These are phyloP conservation scores for Pelosia muscerda DNA, from an alignment of 2,888 invertebrate genomes.

Conservation along the genomic window DNA sequence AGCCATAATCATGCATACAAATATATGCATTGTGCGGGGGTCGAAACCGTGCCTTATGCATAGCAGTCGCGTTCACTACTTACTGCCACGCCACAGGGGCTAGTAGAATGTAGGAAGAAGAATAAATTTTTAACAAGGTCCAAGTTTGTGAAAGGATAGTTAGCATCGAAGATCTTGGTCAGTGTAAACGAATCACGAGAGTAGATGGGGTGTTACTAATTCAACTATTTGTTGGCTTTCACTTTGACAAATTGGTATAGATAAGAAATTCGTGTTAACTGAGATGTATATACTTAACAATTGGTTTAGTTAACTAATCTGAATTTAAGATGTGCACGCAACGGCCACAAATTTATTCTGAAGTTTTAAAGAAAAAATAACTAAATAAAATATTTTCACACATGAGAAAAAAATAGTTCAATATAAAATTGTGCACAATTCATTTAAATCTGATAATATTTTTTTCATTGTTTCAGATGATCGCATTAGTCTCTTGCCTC, in stretches of 20 bases:
- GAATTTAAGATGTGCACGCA: not conserved
- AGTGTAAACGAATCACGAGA: conserved; percentile 47
- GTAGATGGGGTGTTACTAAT: conserved; percentile 63
- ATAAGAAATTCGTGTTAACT: conserved; percentile 77
- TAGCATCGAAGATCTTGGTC: not conserved
- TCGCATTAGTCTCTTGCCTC: conserved; percentile 6
- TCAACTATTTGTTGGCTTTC: conserved; percentile 73
- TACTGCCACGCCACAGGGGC: too few relatives aligned
- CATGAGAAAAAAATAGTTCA: too few relatives aligned
- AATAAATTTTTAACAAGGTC: not conserved
- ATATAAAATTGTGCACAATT: too few relatives aligned
- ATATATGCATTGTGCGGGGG: too few relatives aligned
- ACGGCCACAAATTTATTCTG: not conserved
- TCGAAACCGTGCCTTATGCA: too few relatives aligned
- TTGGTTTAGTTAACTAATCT: conserved; percentile 40
- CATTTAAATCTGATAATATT: not conserved
- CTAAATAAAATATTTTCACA: too few relatives aligned
- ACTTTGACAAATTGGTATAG: conserved; percentile 78
- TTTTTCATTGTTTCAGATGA: conserved; percentile 20
- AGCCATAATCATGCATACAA: too few relatives aligned
- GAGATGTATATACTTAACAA: conserved; percentile 69
- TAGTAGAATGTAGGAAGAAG: too few relatives aligned
- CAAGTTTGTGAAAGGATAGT: not conserved
- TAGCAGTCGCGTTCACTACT: too few relatives aligned
- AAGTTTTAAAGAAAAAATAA: too few relatives aligned